phyloP scores from a whole-genome alignment of 2,888 invertebrate genomes.

The Lepetodrilus schrolli region DNA sequence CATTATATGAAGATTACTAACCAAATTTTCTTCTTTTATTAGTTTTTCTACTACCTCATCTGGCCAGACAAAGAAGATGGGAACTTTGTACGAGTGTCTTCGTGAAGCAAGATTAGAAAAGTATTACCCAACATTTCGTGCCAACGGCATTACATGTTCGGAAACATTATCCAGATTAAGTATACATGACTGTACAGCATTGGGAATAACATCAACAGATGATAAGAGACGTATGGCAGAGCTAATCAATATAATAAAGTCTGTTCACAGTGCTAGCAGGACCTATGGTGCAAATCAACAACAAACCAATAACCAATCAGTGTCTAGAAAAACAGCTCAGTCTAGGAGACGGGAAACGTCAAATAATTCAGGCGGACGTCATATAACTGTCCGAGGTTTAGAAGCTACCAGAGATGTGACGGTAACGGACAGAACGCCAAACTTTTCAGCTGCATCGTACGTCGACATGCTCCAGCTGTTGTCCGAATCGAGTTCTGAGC shows the following conservation, averaged over 20 bases:
- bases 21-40: too few species aligned
- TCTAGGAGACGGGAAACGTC: constrained; percentile 34
- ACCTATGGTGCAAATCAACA: not conserved
- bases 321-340: constrained; percentile 36
- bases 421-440: constrained; percentile 41
- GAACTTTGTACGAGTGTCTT: constrained; percentile 68
- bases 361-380: constrained; percentile 5
- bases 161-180: constrained; percentile 66
- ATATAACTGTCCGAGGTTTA: constrained; percentile 12
- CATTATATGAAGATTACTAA: too few species aligned
- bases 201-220: constrained; percentile 66
- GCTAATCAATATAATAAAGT: constrained; percentile 70
- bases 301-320: constrained; percentile 34
- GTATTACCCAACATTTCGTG: constrained; percentile 69
- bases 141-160: constrained; percentile 67
- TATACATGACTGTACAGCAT: constrained; percentile 65
- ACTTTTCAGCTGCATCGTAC: constrained; percentile 45
- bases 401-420: constrained; percentile 42
- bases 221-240: constrained; percentile 69
- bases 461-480: constrained; percentile 41
- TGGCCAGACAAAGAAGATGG: too few species aligned
- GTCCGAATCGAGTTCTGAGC: constrained; percentile 40
- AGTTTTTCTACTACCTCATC: too few species aligned
- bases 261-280: constrained; percentile 57
- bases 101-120: constrained; percentile 70